Conservation (phyloP, 2,888 invertebrate species). For the Gordius sp. region DNA sequence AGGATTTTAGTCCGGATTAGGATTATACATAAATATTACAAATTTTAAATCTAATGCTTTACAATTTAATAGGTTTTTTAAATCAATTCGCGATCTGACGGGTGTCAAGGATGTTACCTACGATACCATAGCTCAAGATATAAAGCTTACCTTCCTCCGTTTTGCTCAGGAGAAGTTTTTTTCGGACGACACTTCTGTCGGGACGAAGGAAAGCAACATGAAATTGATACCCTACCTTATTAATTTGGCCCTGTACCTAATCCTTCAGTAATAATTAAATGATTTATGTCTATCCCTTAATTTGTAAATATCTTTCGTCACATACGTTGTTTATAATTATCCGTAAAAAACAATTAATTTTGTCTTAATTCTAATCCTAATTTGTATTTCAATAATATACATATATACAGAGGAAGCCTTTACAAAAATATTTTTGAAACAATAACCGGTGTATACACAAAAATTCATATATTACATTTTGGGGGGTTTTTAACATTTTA, state of each 20-base stretch:
- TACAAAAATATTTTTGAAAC: neutral
- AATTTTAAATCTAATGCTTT: too few species aligned
- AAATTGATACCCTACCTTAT: constrained; percentile 73
- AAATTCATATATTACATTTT: too few species aligned
- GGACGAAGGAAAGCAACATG: constrained; percentile 35
- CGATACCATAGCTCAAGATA: constrained; percentile 39
- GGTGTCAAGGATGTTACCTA: constrained; percentile 17
- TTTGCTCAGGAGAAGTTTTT: constrained; percentile 81
- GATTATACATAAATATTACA: too few species aligned
- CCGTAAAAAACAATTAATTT: neutral
- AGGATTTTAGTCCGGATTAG: too few species aligned
- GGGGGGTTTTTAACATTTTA: too few species aligned
- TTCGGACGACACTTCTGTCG: constrained; percentile 76
- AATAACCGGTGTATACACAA: too few species aligned
- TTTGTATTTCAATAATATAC: too few species aligned
- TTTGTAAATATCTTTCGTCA: too few species aligned
- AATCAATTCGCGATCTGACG: constrained; percentile 19
- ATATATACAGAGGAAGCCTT: neutral
- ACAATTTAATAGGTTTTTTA: constrained; percentile 17
- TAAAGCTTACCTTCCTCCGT: constrained; percentile 57
- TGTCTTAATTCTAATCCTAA: neutral
- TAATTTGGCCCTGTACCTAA: constrained; percentile 73
- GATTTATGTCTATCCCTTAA: neutral
- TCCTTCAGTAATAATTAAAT: constrained; percentile 30
- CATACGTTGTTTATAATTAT: neutral